These are phyloP conservation scores for Discoglossus pictus DNA, from an alignment of 2,797 vertebrate species.

Conservation along the genomic window DNA sequence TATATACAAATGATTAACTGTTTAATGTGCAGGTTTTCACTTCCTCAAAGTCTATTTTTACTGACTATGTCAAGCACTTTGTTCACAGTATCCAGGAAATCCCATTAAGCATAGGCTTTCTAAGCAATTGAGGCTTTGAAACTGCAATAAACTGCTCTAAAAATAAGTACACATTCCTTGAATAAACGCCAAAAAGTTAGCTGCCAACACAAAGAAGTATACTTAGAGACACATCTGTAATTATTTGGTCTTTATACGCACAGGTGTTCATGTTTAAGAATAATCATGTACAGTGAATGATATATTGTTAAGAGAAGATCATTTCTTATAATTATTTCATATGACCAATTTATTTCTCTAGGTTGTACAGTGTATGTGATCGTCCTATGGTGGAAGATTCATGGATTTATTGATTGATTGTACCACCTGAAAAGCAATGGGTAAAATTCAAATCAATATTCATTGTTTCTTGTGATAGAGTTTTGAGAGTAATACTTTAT, in stretches of 20 bases:
- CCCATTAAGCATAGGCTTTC: not conserved
- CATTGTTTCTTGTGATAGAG: too few relatives aligned
- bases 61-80: not conserved
- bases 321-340: too few relatives aligned
- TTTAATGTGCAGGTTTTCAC: not conserved
- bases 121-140: not conserved
- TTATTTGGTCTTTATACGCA: not conserved
- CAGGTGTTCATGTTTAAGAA: not conserved
- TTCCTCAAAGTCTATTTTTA: not conserved
- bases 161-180: not conserved
- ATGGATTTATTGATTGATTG: too few relatives aligned
- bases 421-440: too few relatives aligned
- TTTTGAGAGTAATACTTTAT: too few relatives aligned
- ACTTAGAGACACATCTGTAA: constrained; percentile 2
- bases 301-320: too few relatives aligned
- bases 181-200: not conserved
- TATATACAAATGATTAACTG: not conserved
- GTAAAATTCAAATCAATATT: too few relatives aligned
- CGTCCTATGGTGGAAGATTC: too few relatives aligned
- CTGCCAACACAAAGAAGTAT: not conserved
- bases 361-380: too few relatives aligned
- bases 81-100: not conserved
- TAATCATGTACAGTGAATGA: too few relatives aligned
- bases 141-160: constrained; percentile 3
- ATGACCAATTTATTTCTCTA: too few relatives aligned